Evolutionary conservation across 2,888 invertebrate species (phyloP), one percentile per base, ranked within the genome.

Genomic region (Scaptomyza polygonia): DNA sequence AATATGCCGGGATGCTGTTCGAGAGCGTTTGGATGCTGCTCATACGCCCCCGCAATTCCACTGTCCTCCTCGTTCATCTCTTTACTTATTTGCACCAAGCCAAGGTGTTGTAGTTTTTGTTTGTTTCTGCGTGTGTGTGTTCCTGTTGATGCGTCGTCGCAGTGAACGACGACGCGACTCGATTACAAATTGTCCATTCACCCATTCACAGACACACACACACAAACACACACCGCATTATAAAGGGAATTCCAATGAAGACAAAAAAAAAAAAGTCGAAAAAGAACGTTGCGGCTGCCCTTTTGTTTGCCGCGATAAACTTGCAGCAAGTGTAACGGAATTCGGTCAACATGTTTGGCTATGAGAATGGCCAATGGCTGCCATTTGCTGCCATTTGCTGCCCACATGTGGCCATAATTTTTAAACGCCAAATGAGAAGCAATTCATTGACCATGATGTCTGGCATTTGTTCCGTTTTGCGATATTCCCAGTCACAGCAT

Each of bases 401-500:
- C 82, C 79, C 88, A 87, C 83, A 83, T 88, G 89, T 82, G 84
- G 88, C 86, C 73, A 84, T 88, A 81, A 88, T 78, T 84, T 87
- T 84, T 72, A 86, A 84, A 77, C 84, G 86, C 73, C 88, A 84
- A 84, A 84, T 84, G 89, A 87, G 83, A 85, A 86, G 86, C 79
- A 72, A 87, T 88, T 79, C 79, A 88, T 88, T 84, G 88, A 79
- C 88, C 88, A 76, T 87, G 84, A 87, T 85, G 83, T 73, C 79
- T 67, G 86, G 63, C 76, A 72, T 78, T 85, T 75, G 88, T 39
- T 39, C 58, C 56, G 67, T 72, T 72, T 39, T 71, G 48, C 68
- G 34, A 59, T 78, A 74, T 62, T 62, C 77, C 53, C 58, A 62
- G 65, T 48, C 71, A 52, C 45, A 51, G 69, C 49, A 77, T 73